Evolutionary conservation across 2,113 vertebrate species (phyloP), one percentile per base, ranked within the genome.

Genomic region (Emydocephalus ijimae): DNA sequence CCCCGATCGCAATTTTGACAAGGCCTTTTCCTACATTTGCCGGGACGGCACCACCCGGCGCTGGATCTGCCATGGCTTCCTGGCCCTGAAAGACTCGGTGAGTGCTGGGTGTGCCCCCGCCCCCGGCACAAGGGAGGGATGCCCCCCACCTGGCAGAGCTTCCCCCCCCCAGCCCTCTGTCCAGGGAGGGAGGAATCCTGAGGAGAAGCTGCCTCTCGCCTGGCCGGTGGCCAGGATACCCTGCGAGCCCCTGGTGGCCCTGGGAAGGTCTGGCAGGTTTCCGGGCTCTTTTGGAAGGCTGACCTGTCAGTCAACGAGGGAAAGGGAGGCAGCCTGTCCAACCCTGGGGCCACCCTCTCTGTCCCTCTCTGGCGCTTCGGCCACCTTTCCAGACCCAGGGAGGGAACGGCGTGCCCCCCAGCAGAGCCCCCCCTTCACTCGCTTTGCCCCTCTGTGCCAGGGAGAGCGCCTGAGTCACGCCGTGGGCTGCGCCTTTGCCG

Each of bases 21-120:
- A 99, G 93, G 99, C 99, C 39, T 99, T 99, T 96, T 99, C 99
- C 89, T 99, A 99, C 94, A 99, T 99, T 97, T 99, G 99, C 97
- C 96, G 99, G 0, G 99, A 99, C 0, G 99, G 99, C 23, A 99
- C 99, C 43, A 98, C 98, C 0, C 97, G 99, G 50, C 98, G 99
- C 26, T 99, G 99, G 99, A 99, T 99, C 93, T 99, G 99, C 94
- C 99, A 99, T 96, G 99, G 98, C 96, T 99, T 99, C 96, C 98
- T 99, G 98, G 98, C 99, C 0, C 97, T 99, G 91, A 99, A 99
- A 96, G 99, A 99, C 96, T 99, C 99, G 1, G 99, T 99, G 95
- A 98, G 98, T 94, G 87, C 8, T 39, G 1, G 15, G 15, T 1
- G 50, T 34, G 5, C 29, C 61, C 26, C 48, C 8, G 8, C 48